Conservation (phyloP, 2,888 invertebrate genomes). For the Melinaea menophilus region DNA sequence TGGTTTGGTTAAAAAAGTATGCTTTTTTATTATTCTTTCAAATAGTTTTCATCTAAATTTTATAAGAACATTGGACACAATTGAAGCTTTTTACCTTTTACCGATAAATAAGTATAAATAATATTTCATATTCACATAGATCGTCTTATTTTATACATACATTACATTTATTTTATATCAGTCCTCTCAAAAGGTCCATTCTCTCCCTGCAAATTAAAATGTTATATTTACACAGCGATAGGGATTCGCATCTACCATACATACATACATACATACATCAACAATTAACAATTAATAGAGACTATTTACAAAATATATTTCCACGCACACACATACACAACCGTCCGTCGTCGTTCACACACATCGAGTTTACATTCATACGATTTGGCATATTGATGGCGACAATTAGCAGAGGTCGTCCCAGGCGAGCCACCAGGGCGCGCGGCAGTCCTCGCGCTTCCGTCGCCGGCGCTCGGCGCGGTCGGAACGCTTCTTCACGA, state of each 20-base stretch:
- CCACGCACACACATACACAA: conserved; percentile 39
- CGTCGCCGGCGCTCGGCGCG: conserved; percentile 84
- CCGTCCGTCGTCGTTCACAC: conserved; percentile 62
- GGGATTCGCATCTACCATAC: conserved; percentile 77
- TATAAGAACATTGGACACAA: conserved; percentile 79
- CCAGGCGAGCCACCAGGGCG: conserved; percentile 73
- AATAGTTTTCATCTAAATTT: conserved; percentile 78
- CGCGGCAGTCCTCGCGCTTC: conserved; percentile 78
- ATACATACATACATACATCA: conserved; percentile 78
- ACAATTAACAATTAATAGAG: conserved; percentile 78
- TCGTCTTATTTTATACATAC: conserved; percentile 77
- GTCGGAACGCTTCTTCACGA: conserved; percentile 88
- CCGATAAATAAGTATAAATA: conserved; percentile 79
- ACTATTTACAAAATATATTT: conserved; percentile 77
- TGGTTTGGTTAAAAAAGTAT: conserved; percentile 78
- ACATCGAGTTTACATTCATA: conserved; percentile 60
- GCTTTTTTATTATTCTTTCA: conserved; percentile 78
- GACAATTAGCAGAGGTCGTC: conserved; percentile 69
- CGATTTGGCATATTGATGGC: conserved; percentile 76
- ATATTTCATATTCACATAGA: conserved; percentile 77
- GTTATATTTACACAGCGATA: conserved; percentile 77
- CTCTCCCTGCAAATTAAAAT: conserved; percentile 78
- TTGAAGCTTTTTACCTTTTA: conserved; percentile 78
- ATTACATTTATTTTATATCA: conserved; percentile 78
- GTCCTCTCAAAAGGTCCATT: conserved; percentile 79